Percentiles rank a stretch among this genome's conserved stretches.
Evolutionary conservation across 2,797 vertebrate species (phyloP).

Genomic region (Macropodus opercularis): DNA sequence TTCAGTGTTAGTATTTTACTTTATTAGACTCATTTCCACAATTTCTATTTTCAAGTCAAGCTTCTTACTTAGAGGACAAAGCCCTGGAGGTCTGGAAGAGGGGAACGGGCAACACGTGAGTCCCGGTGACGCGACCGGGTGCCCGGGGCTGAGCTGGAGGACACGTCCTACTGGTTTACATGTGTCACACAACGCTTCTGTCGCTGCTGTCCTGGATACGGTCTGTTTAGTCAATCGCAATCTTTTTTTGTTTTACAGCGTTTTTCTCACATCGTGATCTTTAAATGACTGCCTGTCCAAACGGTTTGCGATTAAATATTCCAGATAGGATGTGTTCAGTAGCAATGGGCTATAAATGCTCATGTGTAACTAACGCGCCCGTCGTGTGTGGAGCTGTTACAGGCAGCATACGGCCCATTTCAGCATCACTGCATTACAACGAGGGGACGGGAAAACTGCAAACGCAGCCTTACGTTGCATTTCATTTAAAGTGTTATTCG

Average conservation of each 20-base stretch:
- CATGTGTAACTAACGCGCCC: neutral
- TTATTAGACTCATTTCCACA: neutral
- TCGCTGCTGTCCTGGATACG: too few relatives aligned
- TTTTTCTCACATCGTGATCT: neutral
- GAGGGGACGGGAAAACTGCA: neutral
- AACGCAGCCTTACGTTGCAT: neutral
- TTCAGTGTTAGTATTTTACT: neutral
- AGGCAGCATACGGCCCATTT: neutral
- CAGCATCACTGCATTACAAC: neutral
- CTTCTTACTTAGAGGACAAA: too few relatives aligned
- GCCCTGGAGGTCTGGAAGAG: too few relatives aligned
- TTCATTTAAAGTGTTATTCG: constrained; percentile 4
- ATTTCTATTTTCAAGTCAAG: neutral
- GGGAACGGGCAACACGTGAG: too few relatives aligned
- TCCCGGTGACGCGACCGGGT: too few relatives aligned
- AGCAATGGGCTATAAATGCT: neutral
- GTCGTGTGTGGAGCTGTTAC: neutral
- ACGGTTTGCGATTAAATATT: neutral
- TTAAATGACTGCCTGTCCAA: too few relatives aligned
- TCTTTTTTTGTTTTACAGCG: too few relatives aligned
- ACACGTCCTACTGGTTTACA: too few relatives aligned
- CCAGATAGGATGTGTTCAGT: neutral
- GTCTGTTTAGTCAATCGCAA: too few relatives aligned
- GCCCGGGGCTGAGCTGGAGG: too few relatives aligned
- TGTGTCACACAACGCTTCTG: too few relatives aligned